Evolutionary conservation across 2,113 vertebrate genomes (phyloP), one percentile per base, ranked within the genome.

Genomic region (Pangasianodon gigas): DNA sequence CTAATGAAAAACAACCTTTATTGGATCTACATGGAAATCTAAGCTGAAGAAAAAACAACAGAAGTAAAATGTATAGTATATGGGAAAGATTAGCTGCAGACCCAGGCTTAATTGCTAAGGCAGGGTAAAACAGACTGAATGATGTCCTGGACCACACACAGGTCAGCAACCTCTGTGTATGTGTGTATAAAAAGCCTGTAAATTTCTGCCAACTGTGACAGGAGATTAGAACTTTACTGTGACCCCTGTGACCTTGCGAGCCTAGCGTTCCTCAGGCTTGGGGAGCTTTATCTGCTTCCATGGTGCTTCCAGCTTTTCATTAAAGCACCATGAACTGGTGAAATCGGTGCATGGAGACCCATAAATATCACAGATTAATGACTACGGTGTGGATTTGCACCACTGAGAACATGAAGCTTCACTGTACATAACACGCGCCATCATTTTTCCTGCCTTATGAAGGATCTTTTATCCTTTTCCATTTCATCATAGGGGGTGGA

Each of bases 121-220:
- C 41, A 58, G 21, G 88, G 60, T 41, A 83, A 84, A 46, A 85
- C 24, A 60, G 86, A 51, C 19, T 79, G 44, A 67, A 56, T 88
- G 56, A 79, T 56, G 56, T 2, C 37, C 60, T 7, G 74, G 94
- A 93, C 94, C 94, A 94, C 95, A 95, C 95, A 95, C 93, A 94
- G 90, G 80, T 87, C 82, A 32, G 51, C 84, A 77, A 69, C 56
- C 74, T 79, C 52, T 90, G 67, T 88, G 87, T 74, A 83, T 87
- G 83, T 91, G 90, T 86, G 79, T 90, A 91, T 90, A 92, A 92
- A 94, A 89, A 89, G 86, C 88, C 89, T 86, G 89, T 94, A 93
- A 93, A 95, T 83, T 79, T 91, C 58, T 24, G 51, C 87, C 67
- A 88, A 92, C 88, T 87, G 87, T 91, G 93, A 91, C 91, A 86